Base-by-base conservation (phyloP, 2,113 vertebrate genomes). In the Macquaria ambigua region DNA sequence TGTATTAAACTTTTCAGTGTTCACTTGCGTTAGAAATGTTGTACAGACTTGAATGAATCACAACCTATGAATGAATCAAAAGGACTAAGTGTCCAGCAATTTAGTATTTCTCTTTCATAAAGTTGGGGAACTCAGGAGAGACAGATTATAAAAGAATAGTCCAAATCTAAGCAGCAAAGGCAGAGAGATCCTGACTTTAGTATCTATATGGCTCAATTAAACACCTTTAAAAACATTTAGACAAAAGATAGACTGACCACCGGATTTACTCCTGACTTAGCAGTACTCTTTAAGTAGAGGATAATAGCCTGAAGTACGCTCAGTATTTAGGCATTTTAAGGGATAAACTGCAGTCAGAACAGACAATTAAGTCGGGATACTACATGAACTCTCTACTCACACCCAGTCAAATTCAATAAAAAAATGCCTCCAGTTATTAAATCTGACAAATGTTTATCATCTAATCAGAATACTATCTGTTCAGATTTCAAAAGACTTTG, bases 371-470 rank as follows among this genome's bases (percentile, higher is more conserved):
- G 3, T 76, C 7, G 12, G 28, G 41, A 76, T 16, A n/a, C 28
- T 16, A 56, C 14, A 64, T 39, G 7, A 15, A 62, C 20, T 21
- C 8, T 21, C 3, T 41, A 14, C 31, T 55, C 20, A 50, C 18
- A 37, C 25, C 18, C 16, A 21, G 6, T 3, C 48, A 31, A 61
- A 28, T 23, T 31, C 18, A 23, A n/a, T 55, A 21, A 20, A 52
- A 52, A 66, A 66, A 23, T 41, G 15, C 28, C 11, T 63, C 61
- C 28, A 63, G 21, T 37, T 71, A 34, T 70, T 64, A 77, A 43
- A 56, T 43, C 48, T 43, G 16, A 43, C n/a, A 78, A 21, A 37
- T 28, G 52, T 21, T 41, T 28, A 31, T 14, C 53, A 28, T 59
- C 23, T 9, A 39, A 74, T 43, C 34, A 9, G 48, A 18, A 52